Evolutionary conservation across 2,113 vertebrate genomes (phyloP).

Genomic region (Oxyruncus cristatus): DNA sequence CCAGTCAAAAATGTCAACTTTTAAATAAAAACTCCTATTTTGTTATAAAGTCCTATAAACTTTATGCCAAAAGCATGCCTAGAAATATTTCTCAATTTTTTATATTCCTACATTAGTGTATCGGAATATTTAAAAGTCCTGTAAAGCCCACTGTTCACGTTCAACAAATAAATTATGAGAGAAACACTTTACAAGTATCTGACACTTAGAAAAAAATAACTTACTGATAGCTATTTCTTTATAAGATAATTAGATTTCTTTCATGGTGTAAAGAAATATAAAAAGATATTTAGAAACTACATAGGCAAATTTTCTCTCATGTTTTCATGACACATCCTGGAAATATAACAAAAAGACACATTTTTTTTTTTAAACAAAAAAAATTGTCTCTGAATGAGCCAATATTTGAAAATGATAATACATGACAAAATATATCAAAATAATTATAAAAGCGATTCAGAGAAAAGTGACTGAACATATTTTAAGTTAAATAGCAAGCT

Average conservation of each 20-base stretch:
- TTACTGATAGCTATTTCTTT: neutral
- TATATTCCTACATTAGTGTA: neutral
- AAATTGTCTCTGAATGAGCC: constrained; percentile 5
- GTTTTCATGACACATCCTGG: constrained; percentile 40
- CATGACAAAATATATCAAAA: constrained; percentile 64
- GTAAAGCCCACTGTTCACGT: neutral
- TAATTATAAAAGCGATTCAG: constrained; percentile 59
- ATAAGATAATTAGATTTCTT: neutral
- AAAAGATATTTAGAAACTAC: constrained; percentile 17
- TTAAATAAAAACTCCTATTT: neutral
- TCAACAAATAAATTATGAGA: neutral
- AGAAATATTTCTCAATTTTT: neutral
- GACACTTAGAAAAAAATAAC: neutral
- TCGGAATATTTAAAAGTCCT: neutral
- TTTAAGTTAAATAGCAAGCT: constrained; percentile 62
- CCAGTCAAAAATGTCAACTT: neutral
- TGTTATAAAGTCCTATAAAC: neutral
- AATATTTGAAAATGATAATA: constrained; percentile 56
- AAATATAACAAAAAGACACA: constrained; percentile 34
- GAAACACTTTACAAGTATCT: neutral
- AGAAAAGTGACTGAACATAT: constrained; percentile 56
- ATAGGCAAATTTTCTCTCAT: neutral
- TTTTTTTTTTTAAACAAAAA: neutral
- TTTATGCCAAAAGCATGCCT: neutral
- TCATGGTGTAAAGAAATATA: neutral